Base-by-base conservation (phyloP, 2,888 invertebrate genomes). In the Eilema depressum region DNA sequence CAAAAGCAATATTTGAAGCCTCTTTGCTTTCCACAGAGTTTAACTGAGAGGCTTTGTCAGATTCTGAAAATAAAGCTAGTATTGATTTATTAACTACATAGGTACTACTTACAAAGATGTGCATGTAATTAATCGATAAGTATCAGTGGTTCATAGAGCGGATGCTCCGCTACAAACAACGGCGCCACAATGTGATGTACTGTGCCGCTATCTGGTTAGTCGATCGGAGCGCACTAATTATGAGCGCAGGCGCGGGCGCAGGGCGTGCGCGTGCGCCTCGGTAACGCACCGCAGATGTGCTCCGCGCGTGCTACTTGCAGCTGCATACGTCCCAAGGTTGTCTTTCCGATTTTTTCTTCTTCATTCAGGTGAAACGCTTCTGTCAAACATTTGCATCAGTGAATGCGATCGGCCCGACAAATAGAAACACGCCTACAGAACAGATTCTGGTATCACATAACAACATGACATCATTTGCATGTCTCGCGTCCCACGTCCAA, bases 381-480 rank as follows among this genome's bases (percentile, higher is more conserved):
- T 30, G 8, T 47, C 30, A 25, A 25, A 63, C 26, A 20, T 63
- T 26, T 63, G 17, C 41, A 0, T 63, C 63, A 11, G 37, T 26
- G 20, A 41, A 63, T 41, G 3, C 20, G 63, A 41, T 26, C 20
- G 25, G 25, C 23, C 14, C 28, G 30, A 23, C 28, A 28, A 23
- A 60, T 30, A 20, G 26, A 17, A 11, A 63, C 23, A 30, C 28
- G 63, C 61, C 41, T 62, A 56, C 68, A 41, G 56, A 70, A 63
- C 61, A 66, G 69, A 75, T 81, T 81, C 74, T 82, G 76, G 80
- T 75, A 65, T 68, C 68, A 71, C 67, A 76, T 81, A 37, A 63
- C 68, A 63, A 67, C 60, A 75, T 81, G 85, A 76, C 77, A 76
- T 84, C 75, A 78, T 66, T 73, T 68, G 74, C 74, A 71, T 63